Percentiles rank a stretch among this genome's conserved stretches.
These are phyloP conservation scores for Meteorus cinctellus DNA, from an alignment of 2,888 invertebrate genomes.

Conservation along the genomic window DNA sequence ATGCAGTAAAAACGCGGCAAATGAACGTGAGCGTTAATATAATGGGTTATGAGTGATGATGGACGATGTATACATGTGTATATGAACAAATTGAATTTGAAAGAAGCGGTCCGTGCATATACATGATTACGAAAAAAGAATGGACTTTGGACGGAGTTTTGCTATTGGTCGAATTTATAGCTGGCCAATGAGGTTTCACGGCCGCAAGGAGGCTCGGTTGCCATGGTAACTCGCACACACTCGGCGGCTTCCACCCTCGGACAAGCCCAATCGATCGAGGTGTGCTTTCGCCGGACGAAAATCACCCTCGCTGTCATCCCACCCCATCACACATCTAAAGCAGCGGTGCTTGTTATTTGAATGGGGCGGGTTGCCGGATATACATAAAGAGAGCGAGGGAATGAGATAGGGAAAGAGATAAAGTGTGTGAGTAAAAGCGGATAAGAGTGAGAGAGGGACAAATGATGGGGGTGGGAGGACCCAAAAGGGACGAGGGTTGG, in stretches of 20 bases:
- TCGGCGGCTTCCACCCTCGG: conserved; percentile 70
- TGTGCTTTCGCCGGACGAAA: conserved; percentile 73
- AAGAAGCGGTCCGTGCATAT: neutral
- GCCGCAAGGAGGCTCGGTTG: conserved; percentile 70
- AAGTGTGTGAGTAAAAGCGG: too few relatives aligned
- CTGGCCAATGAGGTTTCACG: conserved; percentile 74
- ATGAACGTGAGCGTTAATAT: too few relatives aligned
- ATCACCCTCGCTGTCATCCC: conserved; percentile 67
- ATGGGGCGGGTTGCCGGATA: conserved; percentile 57
- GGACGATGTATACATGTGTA: neutral
- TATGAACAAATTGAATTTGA: neutral
- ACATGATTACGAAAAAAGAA: conserved; percentile 38
- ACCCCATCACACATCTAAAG: conserved; percentile 54
- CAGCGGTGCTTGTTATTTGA: conserved; percentile 70
- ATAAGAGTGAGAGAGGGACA: too few relatives aligned
- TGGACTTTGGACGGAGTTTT: conserved; percentile 45
- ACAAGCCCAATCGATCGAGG: conserved; percentile 74
- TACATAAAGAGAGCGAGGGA: conserved; percentile 9
- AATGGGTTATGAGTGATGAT: too few relatives aligned
- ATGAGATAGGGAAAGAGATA: conserved; percentile 39
- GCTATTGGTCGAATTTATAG: conserved; percentile 60
- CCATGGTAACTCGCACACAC: conserved; percentile 68
- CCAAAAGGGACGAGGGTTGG: conserved; percentile 30
- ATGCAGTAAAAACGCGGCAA: too few relatives aligned
- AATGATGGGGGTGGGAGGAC: too few relatives aligned